Evolutionary conservation across 2,113 vertebrate species (phyloP).

Genomic region (Sphyrna mokarran): DNA sequence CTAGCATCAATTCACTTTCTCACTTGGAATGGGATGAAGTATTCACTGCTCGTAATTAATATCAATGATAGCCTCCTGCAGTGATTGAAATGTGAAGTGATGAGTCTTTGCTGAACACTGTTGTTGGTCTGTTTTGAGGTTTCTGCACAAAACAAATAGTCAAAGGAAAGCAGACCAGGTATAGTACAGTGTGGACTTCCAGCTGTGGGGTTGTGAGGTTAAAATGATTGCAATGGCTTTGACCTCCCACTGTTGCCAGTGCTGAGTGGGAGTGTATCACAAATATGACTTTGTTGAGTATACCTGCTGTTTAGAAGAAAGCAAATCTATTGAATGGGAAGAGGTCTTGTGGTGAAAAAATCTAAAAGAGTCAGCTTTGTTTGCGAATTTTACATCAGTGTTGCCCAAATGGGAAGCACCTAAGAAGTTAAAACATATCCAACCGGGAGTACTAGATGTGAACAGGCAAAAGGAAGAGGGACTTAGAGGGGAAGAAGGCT

Average conservation of each 20-base stretch:
- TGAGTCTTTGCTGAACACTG: not conserved
- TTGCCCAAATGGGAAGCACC: not conserved
- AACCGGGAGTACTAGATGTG: not conserved
- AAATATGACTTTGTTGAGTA: not conserved
- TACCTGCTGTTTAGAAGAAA: not conserved
- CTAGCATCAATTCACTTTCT: not conserved
- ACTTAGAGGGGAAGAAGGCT: not conserved
- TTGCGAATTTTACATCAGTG: not conserved
- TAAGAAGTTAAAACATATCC: not conserved
- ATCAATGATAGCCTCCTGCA: not conserved
- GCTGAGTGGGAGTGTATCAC: not conserved
- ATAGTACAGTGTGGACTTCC: not conserved
- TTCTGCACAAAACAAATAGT: not conserved
- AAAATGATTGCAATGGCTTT: not conserved
- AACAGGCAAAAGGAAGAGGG: not conserved
- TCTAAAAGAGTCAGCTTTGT: not conserved
- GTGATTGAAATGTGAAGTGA: not conserved
- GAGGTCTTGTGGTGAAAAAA: not conserved
- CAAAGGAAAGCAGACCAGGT: not conserved
- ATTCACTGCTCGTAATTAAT: not conserved
- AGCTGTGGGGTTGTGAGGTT: not conserved
- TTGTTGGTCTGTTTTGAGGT: not conserved
- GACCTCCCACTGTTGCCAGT: not conserved
- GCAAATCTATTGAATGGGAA: not conserved
- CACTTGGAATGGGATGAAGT: not conserved